These are phyloP conservation scores for Neodon shergylaensis DNA, from an alignment of 2,113 vertebrate species.

Conservation along the genomic window DNA sequence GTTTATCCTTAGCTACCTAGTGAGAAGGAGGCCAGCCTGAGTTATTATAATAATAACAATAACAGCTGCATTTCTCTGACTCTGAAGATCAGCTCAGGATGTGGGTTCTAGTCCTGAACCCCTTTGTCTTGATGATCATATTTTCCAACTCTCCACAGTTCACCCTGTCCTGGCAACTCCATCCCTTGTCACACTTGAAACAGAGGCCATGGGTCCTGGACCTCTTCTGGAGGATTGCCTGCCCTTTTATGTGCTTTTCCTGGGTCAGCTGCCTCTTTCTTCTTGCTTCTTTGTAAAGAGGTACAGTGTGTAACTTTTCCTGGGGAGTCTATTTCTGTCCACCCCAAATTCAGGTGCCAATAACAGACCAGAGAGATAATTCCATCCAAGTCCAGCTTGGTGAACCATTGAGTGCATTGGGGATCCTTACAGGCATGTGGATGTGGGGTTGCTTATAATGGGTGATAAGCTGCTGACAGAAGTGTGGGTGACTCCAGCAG, in stretches of 20 bases:
- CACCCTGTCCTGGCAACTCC: no score
- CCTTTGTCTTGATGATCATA: neutral
- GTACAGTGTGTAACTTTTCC: neutral
- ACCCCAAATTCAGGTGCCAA: neutral
- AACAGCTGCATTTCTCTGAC: neutral
- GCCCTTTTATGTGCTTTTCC: neutral
- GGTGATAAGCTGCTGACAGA: neutral
- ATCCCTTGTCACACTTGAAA: neutral
- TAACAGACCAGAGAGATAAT: neutral
- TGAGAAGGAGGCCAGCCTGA: neutral
- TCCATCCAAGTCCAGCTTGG: neutral
- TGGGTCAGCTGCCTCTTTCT: neutral
- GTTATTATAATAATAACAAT: neutral
- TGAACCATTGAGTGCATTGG: neutral
- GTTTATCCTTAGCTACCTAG: neutral
- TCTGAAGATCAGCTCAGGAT: neutral
- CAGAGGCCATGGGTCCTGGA: rapidly evolving
- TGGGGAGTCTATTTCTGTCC: neutral
- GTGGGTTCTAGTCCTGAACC: neutral
- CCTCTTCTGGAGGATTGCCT: neutral
- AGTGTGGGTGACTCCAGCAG: neutral
- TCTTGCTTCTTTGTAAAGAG: neutral
- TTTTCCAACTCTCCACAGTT: neutral
- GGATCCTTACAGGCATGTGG: neutral
- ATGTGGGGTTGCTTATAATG: neutral